Evolutionary conservation across 2,888 invertebrate species (phyloP).

Genomic region (Ennomos erosarius): DNA sequence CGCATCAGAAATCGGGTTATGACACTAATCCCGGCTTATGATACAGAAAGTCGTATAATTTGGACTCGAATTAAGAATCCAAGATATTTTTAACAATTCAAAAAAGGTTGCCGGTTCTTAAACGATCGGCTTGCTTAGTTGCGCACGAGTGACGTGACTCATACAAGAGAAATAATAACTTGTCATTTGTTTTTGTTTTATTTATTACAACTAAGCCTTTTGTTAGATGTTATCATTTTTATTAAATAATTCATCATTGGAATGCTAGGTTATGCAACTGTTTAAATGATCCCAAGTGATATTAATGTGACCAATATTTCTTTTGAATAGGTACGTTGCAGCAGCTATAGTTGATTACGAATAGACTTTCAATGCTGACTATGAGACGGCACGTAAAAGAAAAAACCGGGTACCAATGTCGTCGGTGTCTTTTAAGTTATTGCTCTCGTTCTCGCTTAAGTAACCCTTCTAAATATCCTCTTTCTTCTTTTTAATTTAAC

Average conservation of each 20-base stretch:
- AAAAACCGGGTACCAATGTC: constrained; percentile 47
- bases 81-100: constrained; percentile 68
- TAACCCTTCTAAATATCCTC: constrained; percentile 57
- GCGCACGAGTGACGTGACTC: constrained; percentile 49
- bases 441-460: constrained; percentile 59
- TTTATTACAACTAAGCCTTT: constrained; percentile 33
- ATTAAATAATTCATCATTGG: constrained; percentile 23
- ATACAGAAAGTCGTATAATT: constrained; percentile 75
- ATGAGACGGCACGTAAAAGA: constrained; percentile 37
- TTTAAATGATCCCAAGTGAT: constrained; percentile 16
- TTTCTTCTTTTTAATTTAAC: constrained; percentile 73
- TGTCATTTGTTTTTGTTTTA: constrained; percentile 43
- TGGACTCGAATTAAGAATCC: constrained; percentile 73
- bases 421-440: constrained; percentile 74
- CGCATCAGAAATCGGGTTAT: constrained; percentile 64
- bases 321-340: constrained; percentile 4
- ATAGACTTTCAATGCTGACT: constrained; percentile 36
- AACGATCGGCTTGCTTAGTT: constrained; percentile 34
- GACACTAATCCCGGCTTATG: constrained; percentile 80
- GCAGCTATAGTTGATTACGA: constrained; percentile 17
- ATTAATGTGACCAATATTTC: constrained; percentile 13
- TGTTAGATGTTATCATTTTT: constrained; percentile 31
- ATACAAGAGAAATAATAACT: constrained; percentile 46
- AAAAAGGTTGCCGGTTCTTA: constrained; percentile 53
- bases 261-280: constrained; percentile 18